These are phyloP conservation scores for Syngnathus acus DNA, from an alignment of 2,797 vertebrate genomes.

Conservation along the genomic window DNA sequence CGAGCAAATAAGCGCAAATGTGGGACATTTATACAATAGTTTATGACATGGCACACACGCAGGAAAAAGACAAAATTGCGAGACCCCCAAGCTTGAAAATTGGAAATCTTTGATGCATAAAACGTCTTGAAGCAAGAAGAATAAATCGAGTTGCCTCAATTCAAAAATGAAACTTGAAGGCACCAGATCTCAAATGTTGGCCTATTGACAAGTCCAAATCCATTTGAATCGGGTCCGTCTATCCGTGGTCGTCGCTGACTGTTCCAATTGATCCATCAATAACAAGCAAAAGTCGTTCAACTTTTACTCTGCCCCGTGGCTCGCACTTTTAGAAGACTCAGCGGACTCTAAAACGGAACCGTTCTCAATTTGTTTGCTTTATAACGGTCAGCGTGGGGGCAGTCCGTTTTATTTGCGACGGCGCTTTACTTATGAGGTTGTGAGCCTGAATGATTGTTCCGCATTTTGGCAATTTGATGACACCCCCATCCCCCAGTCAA, in stretches of 20 bases:
- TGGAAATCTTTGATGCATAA: too few relatives aligned
- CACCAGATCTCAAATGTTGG: not conserved
- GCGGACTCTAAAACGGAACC: not conserved
- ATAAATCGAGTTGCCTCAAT: too few relatives aligned
- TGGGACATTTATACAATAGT: constrained; percentile 1
- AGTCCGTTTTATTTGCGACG: not conserved
- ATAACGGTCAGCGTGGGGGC: not conserved
- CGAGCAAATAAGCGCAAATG: constrained; percentile 4
- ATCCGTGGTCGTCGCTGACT: not conserved
- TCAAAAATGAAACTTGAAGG: too few relatives aligned
- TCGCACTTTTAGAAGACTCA: not conserved
- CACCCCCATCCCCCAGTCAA: not conserved
- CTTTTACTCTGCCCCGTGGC: not conserved
- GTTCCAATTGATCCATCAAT: not conserved
- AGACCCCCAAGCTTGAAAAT: too few relatives aligned
- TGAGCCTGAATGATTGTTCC: not conserved
- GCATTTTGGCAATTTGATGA: not conserved
- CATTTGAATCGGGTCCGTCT: not conserved
- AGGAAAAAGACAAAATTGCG: not conserved
- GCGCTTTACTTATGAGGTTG: not conserved
- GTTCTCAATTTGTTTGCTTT: not conserved
- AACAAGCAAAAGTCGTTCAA: not conserved
- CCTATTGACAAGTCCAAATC: not conserved
- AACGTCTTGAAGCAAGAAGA: too few relatives aligned
- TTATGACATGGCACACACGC: not conserved